Evolutionary conservation across 2,797 vertebrate genomes (phyloP), one percentile per base, ranked within the genome.

Genomic region (Zenarchopterus dispar): DNA sequence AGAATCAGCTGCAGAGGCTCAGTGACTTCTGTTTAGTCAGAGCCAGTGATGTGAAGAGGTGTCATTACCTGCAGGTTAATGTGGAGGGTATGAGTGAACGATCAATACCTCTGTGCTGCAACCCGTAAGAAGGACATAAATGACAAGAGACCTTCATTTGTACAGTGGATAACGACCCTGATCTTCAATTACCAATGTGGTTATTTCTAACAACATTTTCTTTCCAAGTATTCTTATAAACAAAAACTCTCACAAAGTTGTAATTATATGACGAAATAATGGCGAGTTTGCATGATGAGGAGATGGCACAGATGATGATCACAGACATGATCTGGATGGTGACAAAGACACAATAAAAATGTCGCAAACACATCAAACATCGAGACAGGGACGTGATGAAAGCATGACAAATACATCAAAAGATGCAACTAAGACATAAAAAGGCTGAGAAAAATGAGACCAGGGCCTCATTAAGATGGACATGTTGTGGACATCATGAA

Each of bases 41-140:
- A 78, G 41, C 52, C 59, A 69, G 71, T 74, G 81, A 80, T 75
- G 55, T 62, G 73, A 74, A 76, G 57, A 68, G 53, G 63, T 68
- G 72, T 55, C 74, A 82, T 78, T 84, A 64, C 60, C 58, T 75
- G 67, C 72, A 56, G 68, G 77, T 81, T 86, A 86, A 86, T 77
- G 62, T 50, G 52, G 65, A 77, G 56, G 56, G 75, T 62, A 71
- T 28, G 57, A 75, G 73, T 74, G 78, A 84, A 84, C 67, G 69
- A 86, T 85, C 75, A 60, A 69, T 84, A 65, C 70, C 60, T 57
- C 56, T 70, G 61, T 63, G 62, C n/a, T 57, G 41, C 17, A 17
- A 57, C 24, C 43, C 47, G 74, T 77, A 56, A 53, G 67, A 70
- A 46, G 21, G 59, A 55, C 23, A 18, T 58, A 53, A 75, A 75